Conservation (phyloP, 2,888 invertebrate species). For the Acanthosepion lycidas region DNA sequence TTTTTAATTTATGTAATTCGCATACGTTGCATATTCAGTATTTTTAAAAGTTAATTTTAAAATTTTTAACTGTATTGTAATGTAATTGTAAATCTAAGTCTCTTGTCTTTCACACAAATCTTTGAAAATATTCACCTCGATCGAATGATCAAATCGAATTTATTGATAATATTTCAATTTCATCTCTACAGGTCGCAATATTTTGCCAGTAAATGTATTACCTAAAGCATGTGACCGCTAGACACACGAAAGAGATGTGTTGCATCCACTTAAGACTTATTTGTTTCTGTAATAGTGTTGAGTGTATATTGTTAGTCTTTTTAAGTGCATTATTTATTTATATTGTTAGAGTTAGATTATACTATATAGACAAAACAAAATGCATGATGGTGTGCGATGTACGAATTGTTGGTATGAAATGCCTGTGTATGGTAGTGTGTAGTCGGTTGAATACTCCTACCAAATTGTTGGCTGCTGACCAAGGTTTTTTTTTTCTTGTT, state of each 20-base stretch:
- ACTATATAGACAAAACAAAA: background rate
- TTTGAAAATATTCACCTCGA: no score
- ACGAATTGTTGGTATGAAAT: no score
- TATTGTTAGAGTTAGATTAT: background rate
- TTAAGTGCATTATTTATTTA: background rate
- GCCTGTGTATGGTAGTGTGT: no score
- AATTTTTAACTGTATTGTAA: no score
- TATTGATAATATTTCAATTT: no score
- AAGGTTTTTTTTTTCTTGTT: background rate
- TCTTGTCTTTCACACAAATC: no score
- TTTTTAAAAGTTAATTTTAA: background rate
- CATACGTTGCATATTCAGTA: background rate
- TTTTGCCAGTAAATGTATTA: conserved; percentile 18
- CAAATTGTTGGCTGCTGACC: conserved; percentile 20
- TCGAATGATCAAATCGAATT: no score
- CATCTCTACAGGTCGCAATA: background rate
- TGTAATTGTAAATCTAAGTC: no score
- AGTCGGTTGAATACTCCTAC: background rate
- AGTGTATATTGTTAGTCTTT: no score
- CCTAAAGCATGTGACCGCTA: background rate
- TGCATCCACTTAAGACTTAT: background rate
- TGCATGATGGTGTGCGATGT: background rate
- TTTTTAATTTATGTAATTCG: no score
- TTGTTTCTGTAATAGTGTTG: background rate
- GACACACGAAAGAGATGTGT: background rate